A percentile compares a stretch with the other conserved stretches of the same genome.
Evolutionary conservation across 2,113 vertebrate species (phyloP).

Genomic region (Caloenas nicobarica): DNA sequence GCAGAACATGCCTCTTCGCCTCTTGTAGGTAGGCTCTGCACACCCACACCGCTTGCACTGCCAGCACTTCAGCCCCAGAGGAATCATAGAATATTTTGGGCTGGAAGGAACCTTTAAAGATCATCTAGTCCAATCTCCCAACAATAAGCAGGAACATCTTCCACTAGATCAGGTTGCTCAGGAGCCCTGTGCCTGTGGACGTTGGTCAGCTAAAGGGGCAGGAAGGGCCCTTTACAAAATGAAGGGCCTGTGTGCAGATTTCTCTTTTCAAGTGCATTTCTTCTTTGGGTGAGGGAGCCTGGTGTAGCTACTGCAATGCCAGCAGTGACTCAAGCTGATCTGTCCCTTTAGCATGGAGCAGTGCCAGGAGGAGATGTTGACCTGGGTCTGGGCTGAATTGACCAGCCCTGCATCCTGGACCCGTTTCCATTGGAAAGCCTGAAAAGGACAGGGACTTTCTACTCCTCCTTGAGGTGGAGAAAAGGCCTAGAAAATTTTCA

Average conservation of each 20-base stretch:
- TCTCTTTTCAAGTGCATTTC: not conserved
- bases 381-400: not conserved
- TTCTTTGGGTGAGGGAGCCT: not conserved
- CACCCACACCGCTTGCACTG: fast-evolving
- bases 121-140: not conserved
- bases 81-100: not conserved
- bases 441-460: not conserved
- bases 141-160: not conserved
- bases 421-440: not conserved
- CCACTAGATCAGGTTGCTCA: not conserved
- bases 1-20: not conserved
- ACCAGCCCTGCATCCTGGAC: not conserved
- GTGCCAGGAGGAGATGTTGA: not conserved
- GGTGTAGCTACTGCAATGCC: not conserved
- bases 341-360: not conserved
- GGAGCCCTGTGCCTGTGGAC: not conserved
- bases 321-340: not conserved
- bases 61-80: not conserved
- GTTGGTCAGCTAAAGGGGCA: not conserved
- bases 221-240: not conserved
- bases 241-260: not conserved
- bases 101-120: not conserved
- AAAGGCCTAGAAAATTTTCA: not conserved
- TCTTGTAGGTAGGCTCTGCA: not conserved
- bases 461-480: not conserved